Percentiles rank a stretch among this genome's conserved stretches.
These are phyloP conservation scores for Littorina saxatilis DNA, from an alignment of 1,140 invertebrate species.

Conservation along the genomic window DNA sequence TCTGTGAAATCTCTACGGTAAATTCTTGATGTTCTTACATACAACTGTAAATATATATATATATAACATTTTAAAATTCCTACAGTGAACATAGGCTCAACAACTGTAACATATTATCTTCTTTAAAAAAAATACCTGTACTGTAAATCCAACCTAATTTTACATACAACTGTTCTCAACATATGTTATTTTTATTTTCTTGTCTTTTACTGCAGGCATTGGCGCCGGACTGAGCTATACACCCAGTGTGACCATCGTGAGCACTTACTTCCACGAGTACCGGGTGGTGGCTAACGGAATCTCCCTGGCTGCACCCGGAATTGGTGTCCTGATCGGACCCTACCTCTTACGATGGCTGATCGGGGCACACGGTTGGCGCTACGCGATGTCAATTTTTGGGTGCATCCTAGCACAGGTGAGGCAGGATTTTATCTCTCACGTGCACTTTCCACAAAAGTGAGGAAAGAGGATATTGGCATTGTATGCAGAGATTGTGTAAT, in stretches of 20 bases:
- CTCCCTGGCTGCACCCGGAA: slow-evolving; percentile 46
- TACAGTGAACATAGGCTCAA: no score
- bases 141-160: no score
- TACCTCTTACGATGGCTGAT: slow-evolving; percentile 45
- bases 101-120: no score
- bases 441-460: neutral
- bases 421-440: neutral
- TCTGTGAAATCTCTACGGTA: no score
- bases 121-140: no score
- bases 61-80: no score
- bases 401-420: slow-evolving; percentile 2
- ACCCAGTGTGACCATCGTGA: slow-evolving; percentile 48
- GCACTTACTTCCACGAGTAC: slow-evolving; percentile 54
- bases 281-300: slow-evolving; percentile 58
- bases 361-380: slow-evolving; percentile 78
- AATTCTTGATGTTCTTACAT: no score
- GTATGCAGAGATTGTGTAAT: no score
- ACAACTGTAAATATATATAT: no score
- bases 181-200: no score
- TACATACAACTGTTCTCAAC: no score
- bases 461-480: no score
- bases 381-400: slow-evolving; percentile 5
- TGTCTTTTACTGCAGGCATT: slow-evolving; percentile 42
- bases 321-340: slow-evolving; percentile 48
- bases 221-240: slow-evolving; percentile 52